Evolutionary conservation across 1,140 invertebrate genomes (phyloP).

Genomic region (Eriocheir sinensis): DNA sequence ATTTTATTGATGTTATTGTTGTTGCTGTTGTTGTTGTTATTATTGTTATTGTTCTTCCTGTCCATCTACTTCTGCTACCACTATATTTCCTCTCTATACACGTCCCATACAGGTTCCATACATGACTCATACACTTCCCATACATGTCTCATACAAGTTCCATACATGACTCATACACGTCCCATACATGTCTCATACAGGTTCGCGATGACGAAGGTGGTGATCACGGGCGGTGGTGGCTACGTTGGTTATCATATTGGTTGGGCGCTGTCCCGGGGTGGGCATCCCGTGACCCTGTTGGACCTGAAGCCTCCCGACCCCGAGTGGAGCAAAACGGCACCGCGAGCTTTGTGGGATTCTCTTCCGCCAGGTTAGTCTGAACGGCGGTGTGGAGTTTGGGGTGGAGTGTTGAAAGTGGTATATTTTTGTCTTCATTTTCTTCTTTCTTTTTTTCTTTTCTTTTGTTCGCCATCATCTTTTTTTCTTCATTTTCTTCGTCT

Average conservation of each 20-base stretch:
- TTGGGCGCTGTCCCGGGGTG: slow-evolving; percentile 45
- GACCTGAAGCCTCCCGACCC: slow-evolving; percentile 42
- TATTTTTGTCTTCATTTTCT: no score
- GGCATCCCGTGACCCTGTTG: slow-evolving; percentile 38
- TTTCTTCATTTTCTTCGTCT: no score
- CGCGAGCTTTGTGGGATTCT: slow-evolving; percentile 31
- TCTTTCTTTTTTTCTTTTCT: no score
- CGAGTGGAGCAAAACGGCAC: slow-evolving; percentile 48
- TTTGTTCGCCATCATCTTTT: no score
- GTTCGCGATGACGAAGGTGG: neutral
- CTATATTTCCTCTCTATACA: no score
- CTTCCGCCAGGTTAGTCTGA: slow-evolving; percentile 45
- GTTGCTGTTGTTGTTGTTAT: neutral
- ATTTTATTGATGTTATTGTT: neutral
- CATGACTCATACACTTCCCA: no score
- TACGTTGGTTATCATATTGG: slow-evolving; percentile 63
- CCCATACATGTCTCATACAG: neutral
- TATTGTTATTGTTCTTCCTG: neutral
- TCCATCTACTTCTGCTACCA: neutral
- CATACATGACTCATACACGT: no score
- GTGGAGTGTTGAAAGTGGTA: no score
- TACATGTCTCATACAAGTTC: no score
- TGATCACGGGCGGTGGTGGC: slow-evolving; percentile 50
- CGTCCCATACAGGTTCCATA: no score
- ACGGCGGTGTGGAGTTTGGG: no score